A percentile compares a stretch with the other conserved stretches of the same genome.
phyloP scores from a whole-genome alignment of 2,113 vertebrate genomes.

The Myrmecobius fasciatus region DNA sequence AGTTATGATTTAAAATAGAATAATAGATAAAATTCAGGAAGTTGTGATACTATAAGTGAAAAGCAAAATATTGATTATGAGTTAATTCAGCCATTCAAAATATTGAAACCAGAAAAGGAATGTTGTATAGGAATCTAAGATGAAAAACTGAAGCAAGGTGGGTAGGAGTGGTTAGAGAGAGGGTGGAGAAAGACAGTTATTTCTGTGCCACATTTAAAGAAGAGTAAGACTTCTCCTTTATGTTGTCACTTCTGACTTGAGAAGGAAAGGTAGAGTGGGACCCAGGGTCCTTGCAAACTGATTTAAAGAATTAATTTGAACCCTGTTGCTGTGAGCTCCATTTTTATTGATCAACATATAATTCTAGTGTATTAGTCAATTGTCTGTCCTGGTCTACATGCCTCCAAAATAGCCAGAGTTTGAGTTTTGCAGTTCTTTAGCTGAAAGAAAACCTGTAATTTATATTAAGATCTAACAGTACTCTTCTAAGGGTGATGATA shows the following conservation, averaged over 20 bases:
- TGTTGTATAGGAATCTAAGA: neutral
- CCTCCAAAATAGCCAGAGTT: neutral
- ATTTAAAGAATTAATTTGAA: neutral
- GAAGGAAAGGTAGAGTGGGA: neutral
- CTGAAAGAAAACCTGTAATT: neutral
- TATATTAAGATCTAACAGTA: neutral
- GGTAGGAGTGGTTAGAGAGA: neutral
- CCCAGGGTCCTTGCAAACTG: neutral
- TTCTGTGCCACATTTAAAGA: neutral
- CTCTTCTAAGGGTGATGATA: neutral
- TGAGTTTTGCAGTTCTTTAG: neutral
- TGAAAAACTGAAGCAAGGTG: neutral
- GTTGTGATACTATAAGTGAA: neutral
- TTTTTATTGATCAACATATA: neutral
- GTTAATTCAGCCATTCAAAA: neutral
- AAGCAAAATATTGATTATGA: neutral
- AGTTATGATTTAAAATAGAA: neutral
- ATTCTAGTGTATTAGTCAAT: neutral
- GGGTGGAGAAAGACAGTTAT: neutral
- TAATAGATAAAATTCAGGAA: neutral
- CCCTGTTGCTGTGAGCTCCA: neutral
- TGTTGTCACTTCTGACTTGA: neutral
- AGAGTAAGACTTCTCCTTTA: neutral
- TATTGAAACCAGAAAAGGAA: neutral
- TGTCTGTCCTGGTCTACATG: neutral